phyloP scores from a whole-genome alignment of 2,113 vertebrate genomes.

The Dolichallabes microphthalmus region DNA sequence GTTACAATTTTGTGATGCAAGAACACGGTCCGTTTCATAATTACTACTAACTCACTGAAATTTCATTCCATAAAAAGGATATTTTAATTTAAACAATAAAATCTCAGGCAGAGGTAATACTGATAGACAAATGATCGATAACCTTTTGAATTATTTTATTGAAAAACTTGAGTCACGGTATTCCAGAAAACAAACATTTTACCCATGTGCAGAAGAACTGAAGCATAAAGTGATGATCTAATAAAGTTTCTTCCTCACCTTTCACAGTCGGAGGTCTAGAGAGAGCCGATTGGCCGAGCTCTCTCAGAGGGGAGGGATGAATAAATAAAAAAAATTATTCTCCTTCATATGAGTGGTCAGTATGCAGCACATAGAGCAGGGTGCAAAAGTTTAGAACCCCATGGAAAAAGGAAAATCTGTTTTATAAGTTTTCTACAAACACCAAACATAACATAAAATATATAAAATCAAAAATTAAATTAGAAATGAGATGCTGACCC shows the following conservation, averaged over 20 bases:
- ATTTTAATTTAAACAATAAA: neutral
- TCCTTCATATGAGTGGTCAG: neutral
- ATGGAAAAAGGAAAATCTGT: neutral
- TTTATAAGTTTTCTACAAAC: neutral
- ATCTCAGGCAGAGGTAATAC: neutral
- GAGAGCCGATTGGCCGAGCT: too few relatives aligned
- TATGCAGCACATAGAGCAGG: neutral
- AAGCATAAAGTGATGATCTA: neutral
- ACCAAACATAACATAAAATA: neutral
- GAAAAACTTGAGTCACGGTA: neutral
- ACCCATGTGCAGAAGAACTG: neutral
- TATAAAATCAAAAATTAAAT: neutral
- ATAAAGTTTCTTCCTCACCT: neutral
- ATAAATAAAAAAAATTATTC: too few relatives aligned
- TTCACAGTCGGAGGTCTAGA: too few relatives aligned
- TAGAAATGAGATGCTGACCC: neutral
- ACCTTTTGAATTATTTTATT: neutral
- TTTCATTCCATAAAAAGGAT: neutral
- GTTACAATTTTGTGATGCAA: neutral
- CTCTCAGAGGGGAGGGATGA: too few relatives aligned
- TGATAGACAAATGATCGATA: neutral
- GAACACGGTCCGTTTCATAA: neutral
- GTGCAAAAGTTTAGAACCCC: neutral
- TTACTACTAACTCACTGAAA: neutral
- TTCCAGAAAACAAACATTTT: conserved; percentile 4